Conservation (phyloP, 2,888 invertebrate genomes). For the Trilocha varians region DNA sequence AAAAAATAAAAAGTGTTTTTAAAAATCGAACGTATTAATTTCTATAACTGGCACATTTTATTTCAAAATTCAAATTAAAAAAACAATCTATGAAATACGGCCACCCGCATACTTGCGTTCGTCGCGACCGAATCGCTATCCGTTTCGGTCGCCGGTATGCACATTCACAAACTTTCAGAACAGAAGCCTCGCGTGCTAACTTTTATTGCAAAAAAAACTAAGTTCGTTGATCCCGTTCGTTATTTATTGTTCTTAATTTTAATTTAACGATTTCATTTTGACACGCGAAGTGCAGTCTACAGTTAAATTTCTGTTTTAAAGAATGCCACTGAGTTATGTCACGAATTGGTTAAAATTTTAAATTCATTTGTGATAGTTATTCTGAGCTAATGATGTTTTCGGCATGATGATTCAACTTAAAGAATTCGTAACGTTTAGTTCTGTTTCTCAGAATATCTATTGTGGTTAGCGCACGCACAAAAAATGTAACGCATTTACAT, state of each 20-base stretch:
- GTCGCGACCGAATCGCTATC: background rate
- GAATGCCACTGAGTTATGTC: too few relatives aligned
- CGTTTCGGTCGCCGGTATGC: background rate
- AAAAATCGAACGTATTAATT: too few relatives aligned
- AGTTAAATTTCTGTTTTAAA: background rate
- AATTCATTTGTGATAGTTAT: too few relatives aligned
- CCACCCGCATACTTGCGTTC: background rate
- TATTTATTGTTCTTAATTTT: conserved; percentile 48
- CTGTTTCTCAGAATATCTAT: too few relatives aligned
- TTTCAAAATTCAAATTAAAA: background rate
- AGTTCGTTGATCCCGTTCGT: conserved; percentile 34
- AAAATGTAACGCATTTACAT: too few relatives aligned
- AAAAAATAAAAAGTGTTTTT: too few relatives aligned
- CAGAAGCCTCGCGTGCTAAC: conserved; percentile 25
- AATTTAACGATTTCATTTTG: conserved; percentile 33
- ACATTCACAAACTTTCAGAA: conserved; percentile 3
- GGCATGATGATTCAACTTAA: too few relatives aligned
- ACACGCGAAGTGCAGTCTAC: conserved; percentile 25
- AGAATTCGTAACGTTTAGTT: too few relatives aligned
- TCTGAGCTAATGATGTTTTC: too few relatives aligned
- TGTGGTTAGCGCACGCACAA: too few relatives aligned
- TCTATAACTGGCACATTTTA: background rate
- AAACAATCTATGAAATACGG: background rate
- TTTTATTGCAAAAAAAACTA: conserved; percentile 21
- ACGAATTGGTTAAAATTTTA: too few relatives aligned